These are phyloP conservation scores for Harmothoe impar DNA, from an alignment of 2,888 invertebrate genomes.

Conservation along the genomic window DNA sequence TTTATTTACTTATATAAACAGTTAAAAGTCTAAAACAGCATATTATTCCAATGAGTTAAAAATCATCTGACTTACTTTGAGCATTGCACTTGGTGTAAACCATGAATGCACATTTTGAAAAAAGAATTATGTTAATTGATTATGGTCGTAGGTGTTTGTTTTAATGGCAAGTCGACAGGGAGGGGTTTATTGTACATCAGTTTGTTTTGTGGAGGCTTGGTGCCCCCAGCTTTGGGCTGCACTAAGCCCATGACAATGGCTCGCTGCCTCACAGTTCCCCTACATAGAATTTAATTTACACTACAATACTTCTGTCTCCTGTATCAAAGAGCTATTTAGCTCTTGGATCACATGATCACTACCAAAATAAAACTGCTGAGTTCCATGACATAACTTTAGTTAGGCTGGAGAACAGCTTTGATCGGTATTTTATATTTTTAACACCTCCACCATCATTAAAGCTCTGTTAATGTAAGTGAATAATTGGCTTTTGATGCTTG, in stretches of 20 bases:
- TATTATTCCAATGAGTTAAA: background rate
- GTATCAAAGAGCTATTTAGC: constrained; percentile 11
- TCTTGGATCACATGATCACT: background rate
- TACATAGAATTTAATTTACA: background rate
- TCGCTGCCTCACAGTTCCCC: background rate
- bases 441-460: background rate
- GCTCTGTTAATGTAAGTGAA: background rate
- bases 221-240: background rate
- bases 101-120: too few species aligned
- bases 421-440: background rate
- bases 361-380: constrained; percentile 46
- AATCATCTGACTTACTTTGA: too few species aligned
- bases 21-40: background rate
- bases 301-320: background rate
- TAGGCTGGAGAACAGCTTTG: background rate
- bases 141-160: background rate
- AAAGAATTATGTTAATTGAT: background rate
- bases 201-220: constrained; percentile 40
- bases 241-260: constrained; percentile 29
- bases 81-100: too few species aligned
- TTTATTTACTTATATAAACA: background rate
- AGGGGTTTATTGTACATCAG: constrained; percentile 34
- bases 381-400: background rate
- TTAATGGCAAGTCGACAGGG: constrained; percentile 37
- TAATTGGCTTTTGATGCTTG: background rate